Evolutionary conservation across 1,140 invertebrate genomes (phyloP).

Genomic region (Formica selysi): DNA sequence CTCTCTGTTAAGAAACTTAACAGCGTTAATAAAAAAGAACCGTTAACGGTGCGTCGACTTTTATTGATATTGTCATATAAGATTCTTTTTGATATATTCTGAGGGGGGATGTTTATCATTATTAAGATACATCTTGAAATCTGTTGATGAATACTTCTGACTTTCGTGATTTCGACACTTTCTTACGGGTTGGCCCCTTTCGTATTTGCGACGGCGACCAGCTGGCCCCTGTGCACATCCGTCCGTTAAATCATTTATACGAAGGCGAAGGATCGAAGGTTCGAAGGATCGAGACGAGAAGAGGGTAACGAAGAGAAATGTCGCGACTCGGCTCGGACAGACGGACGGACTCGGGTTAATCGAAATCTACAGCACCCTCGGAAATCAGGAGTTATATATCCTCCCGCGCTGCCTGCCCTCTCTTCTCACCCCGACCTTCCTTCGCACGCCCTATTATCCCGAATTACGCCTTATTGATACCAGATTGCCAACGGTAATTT

Average conservation of each 20-base stretch:
- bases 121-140: constrained; percentile 5
- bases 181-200: neutral
- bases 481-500: constrained; percentile 78
- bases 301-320: constrained; percentile 79
- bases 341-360: constrained; percentile 77
- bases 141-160: neutral
- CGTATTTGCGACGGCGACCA: constrained; percentile 23
- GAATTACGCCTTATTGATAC: constrained; percentile 80
- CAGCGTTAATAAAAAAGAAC: neutral
- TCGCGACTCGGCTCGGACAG: constrained; percentile 54
- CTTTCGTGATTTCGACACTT: constrained; percentile 16
- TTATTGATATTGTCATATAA: neutral
- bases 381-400: constrained; percentile 80
- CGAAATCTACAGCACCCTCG: constrained; percentile 77
- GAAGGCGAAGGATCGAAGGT: constrained; percentile 70
- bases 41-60: neutral
- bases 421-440: constrained; percentile 54
- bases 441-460: constrained; percentile 75
- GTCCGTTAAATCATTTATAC: constrained; percentile 60
- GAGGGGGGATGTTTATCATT: neutral
- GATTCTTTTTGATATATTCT: neutral
- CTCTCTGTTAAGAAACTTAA: neutral
- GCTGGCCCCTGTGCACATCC: neutral
- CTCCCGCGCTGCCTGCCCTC: constrained; percentile 50
- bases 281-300: constrained; percentile 56